These are phyloP conservation scores for Crocallis elinguaria DNA, from an alignment of 2,888 invertebrate species.

Conservation along the genomic window DNA sequence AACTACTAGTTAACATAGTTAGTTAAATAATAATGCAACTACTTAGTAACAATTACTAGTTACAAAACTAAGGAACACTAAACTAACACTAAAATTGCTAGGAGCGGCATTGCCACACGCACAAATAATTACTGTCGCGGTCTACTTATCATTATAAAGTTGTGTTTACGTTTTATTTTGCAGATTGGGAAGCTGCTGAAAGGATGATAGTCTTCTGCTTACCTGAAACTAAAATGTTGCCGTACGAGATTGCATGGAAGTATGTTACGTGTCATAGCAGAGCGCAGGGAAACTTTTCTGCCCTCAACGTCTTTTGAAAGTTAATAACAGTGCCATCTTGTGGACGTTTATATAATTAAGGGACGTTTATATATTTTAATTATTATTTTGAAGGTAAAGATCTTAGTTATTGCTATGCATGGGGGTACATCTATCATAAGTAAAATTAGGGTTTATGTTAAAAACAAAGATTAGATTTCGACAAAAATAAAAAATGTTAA, in stretches of 20 bases:
- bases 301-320: slow-evolving; percentile 31
- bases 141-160: neutral
- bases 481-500: no score
- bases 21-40: no score
- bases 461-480: no score
- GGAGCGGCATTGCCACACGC: no score
- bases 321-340: slow-evolving; percentile 31
- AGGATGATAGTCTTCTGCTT: slow-evolving; percentile 52
- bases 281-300: slow-evolving; percentile 21
- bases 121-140: neutral
- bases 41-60: no score
- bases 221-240: slow-evolving; percentile 35
- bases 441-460: no score
- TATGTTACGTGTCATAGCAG: slow-evolving; percentile 52
- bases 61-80: no score
- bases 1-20: no score
- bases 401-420: neutral
- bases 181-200: slow-evolving; percentile 48
- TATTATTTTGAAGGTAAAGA: neutral
- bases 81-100: no score
- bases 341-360: neutral
- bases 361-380: neutral
- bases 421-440: no score
- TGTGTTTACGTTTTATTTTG: slow-evolving; percentile 35
- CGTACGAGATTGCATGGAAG: slow-evolving; percentile 54